Evolutionary conservation across 2,888 invertebrate genomes (phyloP).

Genomic region (Eupithecia centaureata): DNA sequence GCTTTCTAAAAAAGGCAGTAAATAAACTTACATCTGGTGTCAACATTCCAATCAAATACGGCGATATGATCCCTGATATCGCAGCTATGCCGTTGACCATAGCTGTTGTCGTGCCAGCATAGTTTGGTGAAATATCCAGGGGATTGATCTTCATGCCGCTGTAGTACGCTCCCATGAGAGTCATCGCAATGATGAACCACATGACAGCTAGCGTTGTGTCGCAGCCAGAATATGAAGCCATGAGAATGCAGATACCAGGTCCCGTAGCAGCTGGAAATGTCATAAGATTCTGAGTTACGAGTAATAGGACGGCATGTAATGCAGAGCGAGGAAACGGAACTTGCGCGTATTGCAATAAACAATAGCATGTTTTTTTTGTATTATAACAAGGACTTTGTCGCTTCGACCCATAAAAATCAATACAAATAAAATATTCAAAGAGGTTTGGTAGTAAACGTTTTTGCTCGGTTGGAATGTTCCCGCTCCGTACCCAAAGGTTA

Average conservation of each 20-base stretch:
- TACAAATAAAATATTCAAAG: too few relatives aligned
- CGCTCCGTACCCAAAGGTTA: too few relatives aligned
- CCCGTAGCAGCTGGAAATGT: conserved; percentile 83
- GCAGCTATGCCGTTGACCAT: conserved; percentile 87
- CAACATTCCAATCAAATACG: conserved; percentile 85
- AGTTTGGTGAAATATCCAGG: conserved; percentile 86
- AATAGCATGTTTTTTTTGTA: background rate
- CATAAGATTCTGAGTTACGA: background rate
- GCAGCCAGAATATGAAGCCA: conserved; percentile 86
- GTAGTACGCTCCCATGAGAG: conserved; percentile 88
- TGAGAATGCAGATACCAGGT: conserved; percentile 85
- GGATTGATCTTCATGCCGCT: conserved; percentile 88
- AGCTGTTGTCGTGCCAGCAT: conserved; percentile 86
- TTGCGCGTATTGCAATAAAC: background rate
- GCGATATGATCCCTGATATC: conserved; percentile 85
- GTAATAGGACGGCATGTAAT: background rate
- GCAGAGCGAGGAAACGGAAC: background rate
- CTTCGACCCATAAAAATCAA: too few relatives aligned
- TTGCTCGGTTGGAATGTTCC: too few relatives aligned
- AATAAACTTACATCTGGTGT: conserved; percentile 85
- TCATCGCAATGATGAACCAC: conserved; percentile 86
- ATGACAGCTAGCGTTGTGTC: conserved; percentile 80
- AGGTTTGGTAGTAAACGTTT: too few relatives aligned
- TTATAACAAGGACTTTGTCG: too few relatives aligned
- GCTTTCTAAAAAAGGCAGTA: too few relatives aligned